Evolutionary conservation across 2,113 vertebrate genomes (phyloP).

Genomic region (Calypte anna): DNA sequence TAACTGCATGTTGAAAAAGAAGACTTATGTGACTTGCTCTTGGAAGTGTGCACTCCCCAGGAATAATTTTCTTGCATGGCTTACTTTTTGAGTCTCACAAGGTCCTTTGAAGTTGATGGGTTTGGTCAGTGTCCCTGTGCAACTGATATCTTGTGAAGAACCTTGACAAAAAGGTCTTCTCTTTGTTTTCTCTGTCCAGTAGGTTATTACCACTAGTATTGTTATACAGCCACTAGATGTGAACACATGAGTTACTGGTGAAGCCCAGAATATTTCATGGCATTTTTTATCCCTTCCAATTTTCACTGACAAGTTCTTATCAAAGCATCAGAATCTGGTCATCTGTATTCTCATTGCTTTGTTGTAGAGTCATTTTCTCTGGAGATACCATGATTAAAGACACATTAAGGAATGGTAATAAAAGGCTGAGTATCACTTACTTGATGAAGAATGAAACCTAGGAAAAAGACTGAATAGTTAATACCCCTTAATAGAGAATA

Average conservation of each 20-base stretch:
- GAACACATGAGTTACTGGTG: background rate
- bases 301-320: background rate
- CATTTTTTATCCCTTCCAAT: background rate
- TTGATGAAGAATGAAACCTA: background rate
- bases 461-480: background rate
- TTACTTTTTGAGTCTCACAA: background rate
- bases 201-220: background rate
- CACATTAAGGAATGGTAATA: background rate
- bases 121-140: background rate
- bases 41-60: background rate
- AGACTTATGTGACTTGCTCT: background rate
- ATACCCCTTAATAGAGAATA: background rate
- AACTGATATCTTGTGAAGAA: background rate
- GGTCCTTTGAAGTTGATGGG: background rate
- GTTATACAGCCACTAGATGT: accelerated
- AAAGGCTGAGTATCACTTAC: background rate
- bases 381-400: background rate
- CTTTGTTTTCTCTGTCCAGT: background rate
- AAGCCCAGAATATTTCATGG: background rate
- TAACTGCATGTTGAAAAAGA: background rate
- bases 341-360: background rate
- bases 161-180: background rate
- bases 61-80: background rate
- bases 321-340: background rate
- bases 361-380: background rate